Base-by-base conservation (phyloP, 2,888 invertebrate species). In the Orthosia gothica region DNA sequence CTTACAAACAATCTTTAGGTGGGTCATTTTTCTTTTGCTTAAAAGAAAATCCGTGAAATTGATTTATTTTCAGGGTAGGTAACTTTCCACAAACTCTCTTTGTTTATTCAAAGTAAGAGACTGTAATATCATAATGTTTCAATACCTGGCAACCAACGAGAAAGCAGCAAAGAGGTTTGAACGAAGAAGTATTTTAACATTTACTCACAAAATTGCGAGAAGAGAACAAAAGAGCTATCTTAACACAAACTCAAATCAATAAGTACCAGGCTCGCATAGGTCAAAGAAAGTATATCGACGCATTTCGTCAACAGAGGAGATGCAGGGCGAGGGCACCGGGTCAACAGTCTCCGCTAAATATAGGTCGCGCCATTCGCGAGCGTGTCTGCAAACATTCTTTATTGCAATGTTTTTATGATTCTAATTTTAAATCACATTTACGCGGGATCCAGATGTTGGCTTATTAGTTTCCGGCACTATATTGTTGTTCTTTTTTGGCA, bases 271-370 rank as follows among this genome's bases (percentile, higher is more conserved):
- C 70, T 73, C 57, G 47, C 83, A 89, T 84, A 83, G 79, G 83
- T 78, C 83, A 74, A 86, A 86, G 86, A 87, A 86, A 84, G 85
- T 83, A 83, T 85, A 84, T 83, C 72, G 79, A 82, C 77, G 75
- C 83, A 79, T 86, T 89, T 85, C 86, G 83, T 85, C 83, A 85
- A 90, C 88, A 89, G 87, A 89, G 90, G 88, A 88, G 90, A 90
- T 87, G 80, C 88, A 87, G 83, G 87, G 80, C 78, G 86, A 87
- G 89, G 90, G 79, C 85, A 89, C 82, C 84, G 83, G 92, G 92
- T 92, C 92, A 89, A 90, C 86, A 85, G 85, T 81, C 86, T 85
- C 84, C 72, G 82, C 87, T 87, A 87, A 89, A 93, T 90, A 90
- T 93, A 91, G 92, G 90, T 91, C 90, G 87, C 80, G 77, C 86